Evolutionary conservation across 2,888 invertebrate genomes (phyloP).

Genomic region (Zhengitettix transpicula): DNA sequence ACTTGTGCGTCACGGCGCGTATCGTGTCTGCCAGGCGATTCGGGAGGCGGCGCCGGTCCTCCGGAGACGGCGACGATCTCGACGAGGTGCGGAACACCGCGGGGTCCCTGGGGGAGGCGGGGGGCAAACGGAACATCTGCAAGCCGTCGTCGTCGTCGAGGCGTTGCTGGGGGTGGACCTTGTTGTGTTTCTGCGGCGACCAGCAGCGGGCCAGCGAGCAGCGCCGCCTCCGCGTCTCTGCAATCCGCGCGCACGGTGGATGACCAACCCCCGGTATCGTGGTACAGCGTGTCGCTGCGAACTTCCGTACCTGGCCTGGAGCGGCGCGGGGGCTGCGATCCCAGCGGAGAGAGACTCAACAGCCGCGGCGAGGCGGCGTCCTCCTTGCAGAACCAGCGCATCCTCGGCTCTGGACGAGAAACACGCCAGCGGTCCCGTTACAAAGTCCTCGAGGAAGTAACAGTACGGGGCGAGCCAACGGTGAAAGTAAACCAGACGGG

Average conservation of each 20-base stretch:
- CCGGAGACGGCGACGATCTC: conserved; percentile 48
- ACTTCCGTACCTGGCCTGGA: too few species aligned
- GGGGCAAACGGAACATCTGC: conserved; percentile 1
- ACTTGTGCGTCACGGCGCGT: conserved; percentile 54
- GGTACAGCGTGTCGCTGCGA: too few species aligned
- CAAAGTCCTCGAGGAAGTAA: too few species aligned
- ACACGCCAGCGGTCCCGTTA: too few species aligned
- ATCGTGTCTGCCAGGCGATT: conserved; percentile 45
- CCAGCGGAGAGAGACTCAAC: too few species aligned
- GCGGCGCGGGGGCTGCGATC: too few species aligned
- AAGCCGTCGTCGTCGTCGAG: background rate
- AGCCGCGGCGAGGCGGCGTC: too few species aligned
- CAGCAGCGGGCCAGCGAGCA: conserved; percentile 13
- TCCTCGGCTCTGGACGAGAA: too few species aligned
- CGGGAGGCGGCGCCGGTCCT: conserved; percentile 16
- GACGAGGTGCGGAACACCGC: conserved; percentile 42
- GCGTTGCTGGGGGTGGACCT: background rate
- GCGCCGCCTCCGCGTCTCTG: conserved; percentile 39
- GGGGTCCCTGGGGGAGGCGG: conserved; percentile 47
- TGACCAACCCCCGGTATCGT: too few species aligned
- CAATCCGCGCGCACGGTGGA: conserved; percentile 32
- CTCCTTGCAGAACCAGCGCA: too few species aligned
- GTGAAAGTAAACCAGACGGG: too few species aligned
- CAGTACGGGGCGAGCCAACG: too few species aligned
- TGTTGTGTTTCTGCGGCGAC: conserved; percentile 33